Evolutionary conservation across 2,113 vertebrate species (phyloP).

Genomic region (Thalassoma bifasciatum): DNA sequence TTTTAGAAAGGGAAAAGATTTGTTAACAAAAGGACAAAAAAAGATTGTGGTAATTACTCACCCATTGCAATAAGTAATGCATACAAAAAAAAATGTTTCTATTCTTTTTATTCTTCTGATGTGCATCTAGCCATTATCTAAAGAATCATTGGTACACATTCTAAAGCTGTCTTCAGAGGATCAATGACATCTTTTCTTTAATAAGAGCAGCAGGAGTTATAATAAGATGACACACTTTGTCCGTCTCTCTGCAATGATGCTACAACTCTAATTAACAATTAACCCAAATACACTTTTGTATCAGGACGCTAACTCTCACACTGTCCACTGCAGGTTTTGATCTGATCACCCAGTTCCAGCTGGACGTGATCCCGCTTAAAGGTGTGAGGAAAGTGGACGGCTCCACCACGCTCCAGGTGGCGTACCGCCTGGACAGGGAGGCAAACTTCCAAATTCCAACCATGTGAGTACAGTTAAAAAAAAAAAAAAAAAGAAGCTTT

Average conservation of each 20-base stretch:
- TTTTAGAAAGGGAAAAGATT: too few species aligned
- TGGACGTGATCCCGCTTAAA: constrained; percentile 83
- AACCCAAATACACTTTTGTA: background rate
- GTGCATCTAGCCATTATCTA: too few species aligned
- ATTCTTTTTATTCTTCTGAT: too few species aligned
- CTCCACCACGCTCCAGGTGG: constrained; percentile 85
- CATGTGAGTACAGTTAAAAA: constrained; percentile 76
- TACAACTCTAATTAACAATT: background rate
- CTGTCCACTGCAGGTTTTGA: constrained; percentile 78
- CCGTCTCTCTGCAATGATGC: background rate
- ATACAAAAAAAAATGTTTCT: too few species aligned
- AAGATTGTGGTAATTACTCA: too few species aligned
- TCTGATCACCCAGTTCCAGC: constrained; percentile 86
- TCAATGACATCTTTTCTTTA: background rate
- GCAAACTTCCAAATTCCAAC: constrained; percentile 88
- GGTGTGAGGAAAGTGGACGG: constrained; percentile 86
- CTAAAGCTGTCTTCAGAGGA: background rate
- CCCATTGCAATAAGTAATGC: too few species aligned
- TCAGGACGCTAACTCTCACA: background rate
- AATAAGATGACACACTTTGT: background rate
- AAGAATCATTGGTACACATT: too few species aligned
- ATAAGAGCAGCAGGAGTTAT: background rate
- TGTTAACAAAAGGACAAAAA: too few species aligned
- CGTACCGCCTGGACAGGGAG: constrained; percentile 85
- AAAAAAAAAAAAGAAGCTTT: constrained; percentile 15